Base-by-base conservation (phyloP, 1,140 invertebrate species). In the Solenopsis fugax region DNA sequence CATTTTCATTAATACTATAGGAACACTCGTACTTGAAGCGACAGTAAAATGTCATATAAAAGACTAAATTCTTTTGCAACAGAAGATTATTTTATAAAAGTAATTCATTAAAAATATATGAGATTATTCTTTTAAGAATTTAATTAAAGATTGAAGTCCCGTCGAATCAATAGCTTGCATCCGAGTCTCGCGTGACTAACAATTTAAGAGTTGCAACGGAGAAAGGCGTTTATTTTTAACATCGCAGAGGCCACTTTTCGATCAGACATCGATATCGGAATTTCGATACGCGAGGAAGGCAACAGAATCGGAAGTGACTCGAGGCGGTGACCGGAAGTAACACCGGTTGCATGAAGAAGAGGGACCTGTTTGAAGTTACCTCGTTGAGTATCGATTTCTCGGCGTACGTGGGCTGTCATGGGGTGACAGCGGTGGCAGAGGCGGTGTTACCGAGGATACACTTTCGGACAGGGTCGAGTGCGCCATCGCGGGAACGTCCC, bases 361-460 rank as follows among this genome's bases (percentile, higher is more conserved):
- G 50, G 12, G 62, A 84, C 69, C 82, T 84, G 81, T 91, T 89
- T 87, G 82, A 91, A 86, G 85, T 87, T 92, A 92, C 91, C 91
- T 92, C 73, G 91, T 85, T 77, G 90, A 91, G 89, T 94, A 95
- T 94, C 93, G 93, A 91, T 94, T 95, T 91, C 94, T 93, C 10
- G 93, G 86, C 73, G 92, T 93, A 89, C 92, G 92, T 48, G 96
- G 95, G 89, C 96, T 96, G 24, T 93, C 95, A 72, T 96, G 96
- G 4, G 97, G 97, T 6, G 97, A 97, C 4, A 97, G 93, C 9
- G 98, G 97, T 10, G 97, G 97, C 58, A 98, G 94, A 4, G 97
- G 97, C 2, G 97, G 97, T 0, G 97, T 98, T 87, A 97, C 96
- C 5, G 97, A 97, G 2, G 96, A 97, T 86, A 96, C 96, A 94